Conservation (phyloP, 2,888 invertebrate genomes). For the Mesochorus sp. region DNA sequence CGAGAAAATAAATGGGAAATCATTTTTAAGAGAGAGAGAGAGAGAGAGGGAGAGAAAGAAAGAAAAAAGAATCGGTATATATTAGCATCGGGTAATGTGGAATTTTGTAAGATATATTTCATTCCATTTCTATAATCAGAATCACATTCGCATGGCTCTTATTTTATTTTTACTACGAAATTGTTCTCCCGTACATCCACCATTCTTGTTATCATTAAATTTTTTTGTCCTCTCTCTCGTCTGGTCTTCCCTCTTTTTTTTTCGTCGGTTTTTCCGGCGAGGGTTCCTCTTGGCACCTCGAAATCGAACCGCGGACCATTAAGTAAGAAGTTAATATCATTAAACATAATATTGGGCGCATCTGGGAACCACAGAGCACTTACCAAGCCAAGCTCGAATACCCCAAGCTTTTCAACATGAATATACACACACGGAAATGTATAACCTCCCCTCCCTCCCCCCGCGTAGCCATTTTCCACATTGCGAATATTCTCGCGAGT, state of each 20-base stretch:
- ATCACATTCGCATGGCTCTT: constrained; percentile 38
- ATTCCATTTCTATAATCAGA: constrained; percentile 27
- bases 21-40: constrained; percentile 15
- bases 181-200: constrained; percentile 75
- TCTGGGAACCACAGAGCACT: constrained; percentile 82
- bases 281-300: constrained; percentile 77
- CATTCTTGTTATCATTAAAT: constrained; percentile 40
- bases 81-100: background rate
- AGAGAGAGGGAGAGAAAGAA: too few relatives aligned
- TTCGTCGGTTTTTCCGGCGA: constrained; percentile 41
- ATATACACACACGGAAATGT: constrained; percentile 56
- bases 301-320: constrained; percentile 82
- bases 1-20: constrained; percentile 16
- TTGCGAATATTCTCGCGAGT: constrained; percentile 64
- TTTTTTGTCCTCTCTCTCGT: constrained; percentile 62
- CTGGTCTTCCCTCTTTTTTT: constrained; percentile 47
- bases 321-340: constrained; percentile 82
- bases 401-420: constrained; percentile 59
- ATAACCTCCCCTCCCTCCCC: constrained; percentile 50
- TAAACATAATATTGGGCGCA: constrained; percentile 82
- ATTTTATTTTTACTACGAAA: constrained; percentile 69
- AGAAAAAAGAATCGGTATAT: background rate
- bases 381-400: constrained; percentile 71
- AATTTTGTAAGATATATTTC: background rate
- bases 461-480: constrained; percentile 57